A percentile compares a stretch with the other conserved stretches of the same genome.
These are phyloP conservation scores for Drosophila multiciliata DNA, from an alignment of 2,888 invertebrate species.

Conservation along the genomic window DNA sequence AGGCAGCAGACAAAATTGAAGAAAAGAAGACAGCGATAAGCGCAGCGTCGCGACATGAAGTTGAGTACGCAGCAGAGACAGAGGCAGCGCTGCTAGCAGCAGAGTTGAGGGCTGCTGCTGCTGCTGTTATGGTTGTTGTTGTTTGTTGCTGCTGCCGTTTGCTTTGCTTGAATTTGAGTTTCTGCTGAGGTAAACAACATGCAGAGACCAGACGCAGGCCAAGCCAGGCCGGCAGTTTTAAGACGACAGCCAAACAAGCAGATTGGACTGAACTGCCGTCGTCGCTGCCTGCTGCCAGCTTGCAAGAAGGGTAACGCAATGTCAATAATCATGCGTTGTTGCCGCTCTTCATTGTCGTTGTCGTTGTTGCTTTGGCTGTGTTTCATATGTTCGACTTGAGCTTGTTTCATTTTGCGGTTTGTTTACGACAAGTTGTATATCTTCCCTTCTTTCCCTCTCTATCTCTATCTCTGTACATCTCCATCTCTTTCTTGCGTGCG, in stretches of 20 bases:
- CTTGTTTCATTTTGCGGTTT: slow-evolving; percentile 75
- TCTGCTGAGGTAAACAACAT: slow-evolving; percentile 74
- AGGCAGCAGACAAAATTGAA: slow-evolving; percentile 71
- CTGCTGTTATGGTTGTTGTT: slow-evolving; percentile 21
- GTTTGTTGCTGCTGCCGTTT: slow-evolving; percentile 49
- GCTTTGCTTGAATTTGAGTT: slow-evolving; percentile 71
- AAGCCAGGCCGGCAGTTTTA: slow-evolving; percentile 62
- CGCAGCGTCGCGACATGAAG: slow-evolving; percentile 48
- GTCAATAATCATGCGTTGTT: slow-evolving; percentile 78
- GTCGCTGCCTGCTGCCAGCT: slow-evolving; percentile 31
- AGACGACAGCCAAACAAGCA: slow-evolving; percentile 64
- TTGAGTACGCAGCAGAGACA: slow-evolving; percentile 45
- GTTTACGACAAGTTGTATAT: slow-evolving; percentile 67
- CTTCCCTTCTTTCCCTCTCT: slow-evolving; percentile 22
- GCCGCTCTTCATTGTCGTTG: slow-evolving; percentile 66
- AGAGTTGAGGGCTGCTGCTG: slow-evolving; percentile 56
- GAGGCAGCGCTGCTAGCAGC: slow-evolving; percentile 35
- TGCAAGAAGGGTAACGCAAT: slow-evolving; percentile 73
- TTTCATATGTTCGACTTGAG: slow-evolving; percentile 68
- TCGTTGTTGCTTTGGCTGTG: slow-evolving; percentile 39
- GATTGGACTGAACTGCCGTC: slow-evolving; percentile 55
- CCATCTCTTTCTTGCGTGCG: slow-evolving; percentile 27
- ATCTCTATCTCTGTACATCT: slow-evolving; percentile 7
- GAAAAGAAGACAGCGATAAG: slow-evolving; percentile 62
- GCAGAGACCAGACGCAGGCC: slow-evolving; percentile 9